Conservation (phyloP, 2,797 vertebrate species). For the Lerista edwardsae region DNA sequence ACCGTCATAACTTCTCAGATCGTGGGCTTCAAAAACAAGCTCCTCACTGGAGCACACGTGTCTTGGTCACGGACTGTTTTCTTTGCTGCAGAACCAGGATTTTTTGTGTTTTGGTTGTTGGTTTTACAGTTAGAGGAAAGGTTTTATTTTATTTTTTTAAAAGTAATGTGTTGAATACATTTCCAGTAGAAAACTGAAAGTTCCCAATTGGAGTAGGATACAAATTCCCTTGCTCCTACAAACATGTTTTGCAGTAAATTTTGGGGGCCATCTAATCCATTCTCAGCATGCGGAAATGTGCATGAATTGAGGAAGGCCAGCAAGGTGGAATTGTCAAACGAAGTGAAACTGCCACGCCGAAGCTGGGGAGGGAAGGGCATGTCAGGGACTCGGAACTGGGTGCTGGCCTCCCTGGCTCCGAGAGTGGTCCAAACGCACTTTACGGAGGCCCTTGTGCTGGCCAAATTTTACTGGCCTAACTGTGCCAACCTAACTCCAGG, state of each 20-base stretch:
- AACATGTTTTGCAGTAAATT: not conserved
- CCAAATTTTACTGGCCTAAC: too few relatives aligned
- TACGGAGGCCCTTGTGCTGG: too few relatives aligned
- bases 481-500: too few relatives aligned
- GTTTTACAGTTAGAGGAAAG: not conserved
- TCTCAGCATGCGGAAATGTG: not conserved
- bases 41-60: slow-evolving; percentile 40
- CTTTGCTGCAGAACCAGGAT: slow-evolving; percentile 35
- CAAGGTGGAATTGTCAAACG: not conserved
- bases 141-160: too few relatives aligned
- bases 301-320: not conserved
- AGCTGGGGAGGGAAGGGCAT: too few relatives aligned
- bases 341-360: too few relatives aligned
- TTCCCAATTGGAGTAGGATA: too few relatives aligned
- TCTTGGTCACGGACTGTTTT: slow-evolving; percentile 21
- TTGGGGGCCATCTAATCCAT: not conserved
- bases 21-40: slow-evolving; percentile 5
- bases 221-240: not conserved
- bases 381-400: too few relatives aligned
- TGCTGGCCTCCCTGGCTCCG: too few relatives aligned
- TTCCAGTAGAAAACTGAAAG: too few relatives aligned
- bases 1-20: slow-evolving; percentile 45
- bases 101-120: slow-evolving; percentile 50
- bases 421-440: too few relatives aligned
- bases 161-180: too few relatives aligned